Conservation (phyloP, 2,113 vertebrate genomes). For the Cyprinodon brontotheroides region DNA sequence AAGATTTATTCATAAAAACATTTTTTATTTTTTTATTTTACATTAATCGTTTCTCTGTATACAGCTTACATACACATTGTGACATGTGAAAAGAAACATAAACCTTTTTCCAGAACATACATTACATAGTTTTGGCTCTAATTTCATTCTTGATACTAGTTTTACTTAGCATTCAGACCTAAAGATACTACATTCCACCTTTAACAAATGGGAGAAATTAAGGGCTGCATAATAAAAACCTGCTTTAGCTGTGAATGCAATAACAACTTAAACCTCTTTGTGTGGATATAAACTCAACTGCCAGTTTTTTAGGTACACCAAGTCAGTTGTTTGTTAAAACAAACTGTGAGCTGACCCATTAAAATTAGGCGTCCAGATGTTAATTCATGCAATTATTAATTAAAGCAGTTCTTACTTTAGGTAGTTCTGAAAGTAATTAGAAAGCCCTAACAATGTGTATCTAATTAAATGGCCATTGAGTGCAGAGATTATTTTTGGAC, state of each 20-base stretch:
- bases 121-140: too few relatives aligned
- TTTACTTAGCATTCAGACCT: background rate
- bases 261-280: background rate
- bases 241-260: background rate
- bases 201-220: background rate
- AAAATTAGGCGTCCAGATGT: background rate
- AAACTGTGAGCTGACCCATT: background rate
- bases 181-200: background rate
- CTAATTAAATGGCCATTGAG: background rate
- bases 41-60: too few relatives aligned
- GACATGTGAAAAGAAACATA: too few relatives aligned
- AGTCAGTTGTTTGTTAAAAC: background rate
- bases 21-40: too few relatives aligned
- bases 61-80: too few relatives aligned
- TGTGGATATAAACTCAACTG: background rate
- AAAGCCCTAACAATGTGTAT: background rate
- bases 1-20: too few relatives aligned
- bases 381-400: background rate
- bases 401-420: background rate
- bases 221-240: background rate
- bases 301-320: background rate
- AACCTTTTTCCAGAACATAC: too few relatives aligned
- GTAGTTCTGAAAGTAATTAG: background rate
- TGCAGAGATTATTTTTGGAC: background rate
- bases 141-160: background rate